A percentile compares a stretch with the other conserved stretches of the same genome.
Evolutionary conservation across 2,113 vertebrate species (phyloP).

Genomic region (Condylura cristata): DNA sequence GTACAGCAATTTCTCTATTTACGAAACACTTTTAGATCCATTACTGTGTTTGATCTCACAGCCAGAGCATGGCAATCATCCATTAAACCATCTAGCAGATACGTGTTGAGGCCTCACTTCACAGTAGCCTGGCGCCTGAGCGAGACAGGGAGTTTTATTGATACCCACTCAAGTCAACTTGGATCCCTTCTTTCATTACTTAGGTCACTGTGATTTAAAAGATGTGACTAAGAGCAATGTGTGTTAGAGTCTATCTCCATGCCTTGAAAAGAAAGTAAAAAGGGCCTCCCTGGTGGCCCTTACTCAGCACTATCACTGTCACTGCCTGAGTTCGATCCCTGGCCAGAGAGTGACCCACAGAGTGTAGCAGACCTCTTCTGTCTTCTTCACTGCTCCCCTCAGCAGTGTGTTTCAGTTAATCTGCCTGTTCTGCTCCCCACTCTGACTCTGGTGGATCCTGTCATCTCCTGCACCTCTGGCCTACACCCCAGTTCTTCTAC

Average conservation of each 20-base stretch:
- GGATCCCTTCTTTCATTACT: background rate
- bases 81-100: background rate
- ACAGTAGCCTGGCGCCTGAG: background rate
- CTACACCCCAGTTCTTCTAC: too few species aligned
- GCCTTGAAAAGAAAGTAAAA: background rate
- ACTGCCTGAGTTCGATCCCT: too few species aligned
- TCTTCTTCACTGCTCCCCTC: too few species aligned
- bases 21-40: background rate
- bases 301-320: too few species aligned
- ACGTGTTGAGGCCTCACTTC: background rate
- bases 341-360: too few species aligned
- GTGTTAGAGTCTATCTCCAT: background rate
- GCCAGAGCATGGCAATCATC: background rate
- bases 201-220: background rate
- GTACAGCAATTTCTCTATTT: background rate
- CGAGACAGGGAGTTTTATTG: background rate
- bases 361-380: too few species aligned
- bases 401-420: too few species aligned
- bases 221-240: background rate
- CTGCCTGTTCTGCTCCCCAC: too few species aligned
- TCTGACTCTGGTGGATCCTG: too few species aligned
- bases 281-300: too few species aligned
- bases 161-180: background rate
- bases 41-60: background rate
- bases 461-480: too few species aligned